phyloP scores from a whole-genome alignment of 2,797 vertebrate genomes.

The Manis crassicaudata region DNA sequence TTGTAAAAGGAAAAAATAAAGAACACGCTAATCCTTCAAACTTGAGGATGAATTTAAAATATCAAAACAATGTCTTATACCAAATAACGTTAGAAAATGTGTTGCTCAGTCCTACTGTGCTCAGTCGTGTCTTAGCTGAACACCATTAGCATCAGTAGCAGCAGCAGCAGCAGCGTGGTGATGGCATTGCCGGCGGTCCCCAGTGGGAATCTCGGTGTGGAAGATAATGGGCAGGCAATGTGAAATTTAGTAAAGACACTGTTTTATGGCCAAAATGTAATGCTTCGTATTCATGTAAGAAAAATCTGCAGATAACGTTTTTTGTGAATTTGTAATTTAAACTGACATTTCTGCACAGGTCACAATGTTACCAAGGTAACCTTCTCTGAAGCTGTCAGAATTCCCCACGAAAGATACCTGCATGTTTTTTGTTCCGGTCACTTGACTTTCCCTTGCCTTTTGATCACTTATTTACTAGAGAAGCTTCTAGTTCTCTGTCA shows the following conservation, averaged over 20 bases:
- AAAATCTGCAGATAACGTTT: neutral
- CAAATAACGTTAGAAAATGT: neutral
- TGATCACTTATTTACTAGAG: neutral
- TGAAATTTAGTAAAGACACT: neutral
- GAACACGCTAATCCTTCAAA: neutral
- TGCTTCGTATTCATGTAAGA: neutral
- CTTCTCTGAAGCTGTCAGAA: neutral
- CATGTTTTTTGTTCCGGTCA: neutral
- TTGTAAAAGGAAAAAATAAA: neutral
- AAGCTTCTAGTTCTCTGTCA: neutral
- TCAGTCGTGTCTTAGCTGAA: neutral
- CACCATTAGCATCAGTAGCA: neutral
- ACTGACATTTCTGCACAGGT: neutral
- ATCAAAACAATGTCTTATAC: neutral
- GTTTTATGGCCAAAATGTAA: neutral
- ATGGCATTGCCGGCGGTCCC: rapidly evolving
- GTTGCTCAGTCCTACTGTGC: neutral
- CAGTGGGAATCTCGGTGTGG: neutral
- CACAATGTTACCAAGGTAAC: neutral
- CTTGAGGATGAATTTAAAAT: neutral
- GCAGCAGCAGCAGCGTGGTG: neutral
- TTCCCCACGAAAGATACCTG: neutral
- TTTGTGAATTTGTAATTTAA: neutral
- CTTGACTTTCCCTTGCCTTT: neutral
- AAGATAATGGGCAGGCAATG: neutral